Base-by-base conservation (phyloP, 2,888 invertebrate species). In the Deladenus siricidicola region DNA sequence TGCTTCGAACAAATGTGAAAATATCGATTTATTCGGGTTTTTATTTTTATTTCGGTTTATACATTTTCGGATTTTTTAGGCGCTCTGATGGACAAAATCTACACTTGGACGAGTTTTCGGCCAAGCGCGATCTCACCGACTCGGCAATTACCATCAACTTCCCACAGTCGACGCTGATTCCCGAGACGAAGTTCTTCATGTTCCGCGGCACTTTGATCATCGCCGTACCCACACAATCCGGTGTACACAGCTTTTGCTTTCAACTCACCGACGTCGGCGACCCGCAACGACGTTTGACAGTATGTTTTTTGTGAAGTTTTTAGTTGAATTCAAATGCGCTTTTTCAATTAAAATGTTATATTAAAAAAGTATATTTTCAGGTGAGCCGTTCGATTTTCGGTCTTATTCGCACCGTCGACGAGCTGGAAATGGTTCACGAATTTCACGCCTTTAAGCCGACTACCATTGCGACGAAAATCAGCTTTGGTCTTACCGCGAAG, bases 171-270 rank as follows among this genome's bases (percentile, higher is more conserved):
- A 59, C 72, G 14, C 69, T 75, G 45, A 56, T 74, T 19, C 71
- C 72, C 3, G 72, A 51, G 4, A 56, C 57, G n/a, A 39, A 30
- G 30, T 45, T 63, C 8, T 21, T 60, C 24, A 45, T 55, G 14
- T 30, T 42, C 47, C 44, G 59, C 28, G 63, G 58, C 10, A 49
- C 73, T 14, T 48, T 75, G n/a, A 62, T 67, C 6, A 59, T 75
- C 17, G 64, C 72, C 1, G 72, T 75, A 4, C 73, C 75, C 6
- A 75, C 75, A 1, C 72, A 73, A 29, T 72, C 72, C 4, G 65
- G 70, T n/a, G 62, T 75, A 29, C 72, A 75, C 56, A 66, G 73
- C 10, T 71, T 75, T 59, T 59, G 63, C 19, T 34, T 67, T 48
- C 56, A 51, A 23, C 42, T 68, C 50, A 43, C 42, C 26, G 44